Evolutionary conservation across 2,113 vertebrate species (phyloP).

Genomic region (Glaucomys volans): DNA sequence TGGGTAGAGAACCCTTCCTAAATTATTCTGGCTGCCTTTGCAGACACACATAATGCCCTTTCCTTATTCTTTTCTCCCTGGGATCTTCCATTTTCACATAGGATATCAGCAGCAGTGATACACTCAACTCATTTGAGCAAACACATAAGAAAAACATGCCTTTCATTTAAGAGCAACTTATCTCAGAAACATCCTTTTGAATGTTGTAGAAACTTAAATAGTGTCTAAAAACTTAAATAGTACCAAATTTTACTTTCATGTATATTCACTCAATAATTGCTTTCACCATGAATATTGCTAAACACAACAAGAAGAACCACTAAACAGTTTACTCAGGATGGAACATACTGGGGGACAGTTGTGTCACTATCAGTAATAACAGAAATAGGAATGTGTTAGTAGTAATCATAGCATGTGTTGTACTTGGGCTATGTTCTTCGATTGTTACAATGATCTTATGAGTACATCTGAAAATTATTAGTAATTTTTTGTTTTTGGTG

Average conservation of each 20-base stretch:
- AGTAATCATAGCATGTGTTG: neutral
- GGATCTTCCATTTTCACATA: neutral
- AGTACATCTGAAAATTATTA: no score
- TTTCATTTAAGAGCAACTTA: neutral
- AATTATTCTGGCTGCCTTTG: conserved; percentile 18
- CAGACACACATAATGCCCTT: neutral
- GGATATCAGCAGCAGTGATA: neutral
- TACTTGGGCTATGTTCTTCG: neutral
- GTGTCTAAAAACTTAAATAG: neutral
- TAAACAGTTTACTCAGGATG: neutral
- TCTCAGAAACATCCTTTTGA: conserved; percentile 26
- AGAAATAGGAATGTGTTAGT: neutral
- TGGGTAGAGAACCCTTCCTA: neutral
- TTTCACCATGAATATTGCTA: neutral
- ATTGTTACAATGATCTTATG: neutral
- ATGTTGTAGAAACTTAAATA: neutral
- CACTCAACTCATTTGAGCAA: neutral
- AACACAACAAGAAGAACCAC: neutral
- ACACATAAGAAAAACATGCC: neutral
- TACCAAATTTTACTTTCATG: neutral
- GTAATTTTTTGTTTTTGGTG: no score
- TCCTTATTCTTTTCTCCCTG: neutral
- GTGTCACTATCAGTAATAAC: neutral
- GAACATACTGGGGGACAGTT: neutral
- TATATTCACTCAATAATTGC: neutral